These are phyloP conservation scores for Euborellia annulipes DNA, from an alignment of 1,140 invertebrate genomes.

Conservation along the genomic window DNA sequence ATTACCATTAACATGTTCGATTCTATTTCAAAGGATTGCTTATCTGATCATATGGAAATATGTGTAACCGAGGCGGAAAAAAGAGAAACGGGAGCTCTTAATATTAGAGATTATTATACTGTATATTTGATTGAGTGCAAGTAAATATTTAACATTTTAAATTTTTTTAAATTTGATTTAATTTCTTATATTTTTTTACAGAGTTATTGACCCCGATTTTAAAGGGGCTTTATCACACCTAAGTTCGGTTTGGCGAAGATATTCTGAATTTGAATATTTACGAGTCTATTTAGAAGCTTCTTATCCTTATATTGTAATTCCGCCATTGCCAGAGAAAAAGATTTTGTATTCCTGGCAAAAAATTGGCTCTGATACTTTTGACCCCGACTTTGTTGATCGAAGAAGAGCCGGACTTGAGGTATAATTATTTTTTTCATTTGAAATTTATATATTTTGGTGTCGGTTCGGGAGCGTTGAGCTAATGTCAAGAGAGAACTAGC, in stretches of 20 bases:
- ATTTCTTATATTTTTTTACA: conserved; percentile 24
- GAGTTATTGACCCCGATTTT: conserved; percentile 53
- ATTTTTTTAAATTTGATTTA: not conserved
- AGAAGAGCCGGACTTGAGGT: conserved; percentile 61
- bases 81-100: conserved; percentile 56
- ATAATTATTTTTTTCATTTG: conserved; percentile 9
- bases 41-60: conserved; percentile 65
- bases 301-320: conserved; percentile 62
- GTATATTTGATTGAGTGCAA: conserved; percentile 73
- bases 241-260: conserved; percentile 60
- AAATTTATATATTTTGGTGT: not conserved
- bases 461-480: too few relatives aligned
- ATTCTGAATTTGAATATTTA: conserved; percentile 71
- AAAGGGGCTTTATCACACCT: conserved; percentile 40
- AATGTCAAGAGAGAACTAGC: too few relatives aligned
- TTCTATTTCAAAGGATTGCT: conserved; percentile 40
- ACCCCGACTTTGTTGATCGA: conserved; percentile 73
- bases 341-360: conserved; percentile 70
- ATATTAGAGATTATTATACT: conserved; percentile 66
- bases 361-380: conserved; percentile 48
- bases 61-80: conserved; percentile 71
- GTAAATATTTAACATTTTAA: conserved; percentile 30
- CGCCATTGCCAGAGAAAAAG: conserved; percentile 66
- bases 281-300: conserved; percentile 56
- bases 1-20: conserved; percentile 9